phyloP scores from a whole-genome alignment of 2,113 vertebrate species.

The Porphyrio hochstetteri region DNA sequence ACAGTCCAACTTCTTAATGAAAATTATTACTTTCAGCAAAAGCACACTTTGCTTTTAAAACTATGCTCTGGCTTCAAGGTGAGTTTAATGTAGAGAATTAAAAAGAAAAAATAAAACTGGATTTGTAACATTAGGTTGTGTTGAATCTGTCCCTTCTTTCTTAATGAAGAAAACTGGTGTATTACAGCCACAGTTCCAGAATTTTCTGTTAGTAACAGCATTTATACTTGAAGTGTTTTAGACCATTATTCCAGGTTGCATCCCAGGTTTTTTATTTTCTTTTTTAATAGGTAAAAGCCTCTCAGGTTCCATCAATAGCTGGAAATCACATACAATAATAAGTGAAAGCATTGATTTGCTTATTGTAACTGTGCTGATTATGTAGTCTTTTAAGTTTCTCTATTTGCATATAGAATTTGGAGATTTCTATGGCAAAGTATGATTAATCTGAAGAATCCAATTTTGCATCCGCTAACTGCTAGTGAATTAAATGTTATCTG shows the following conservation, averaged over 20 bases:
- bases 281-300: neutral
- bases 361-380: neutral
- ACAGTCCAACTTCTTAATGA: neutral
- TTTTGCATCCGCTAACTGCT: neutral
- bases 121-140: neutral
- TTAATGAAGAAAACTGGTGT: neutral
- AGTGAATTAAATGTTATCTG: neutral
- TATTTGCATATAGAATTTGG: neutral
- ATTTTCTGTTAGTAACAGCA: neutral
- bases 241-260: neutral
- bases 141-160: neutral
- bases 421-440: neutral
- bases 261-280: neutral
- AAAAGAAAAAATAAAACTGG: neutral
- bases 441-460: neutral
- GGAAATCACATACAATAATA: neutral
- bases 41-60: conserved; percentile 7
- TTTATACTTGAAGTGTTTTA: neutral
- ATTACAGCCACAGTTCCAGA: neutral
- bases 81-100: neutral
- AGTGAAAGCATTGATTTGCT: neutral
- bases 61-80: neutral
- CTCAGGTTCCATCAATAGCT: neutral
- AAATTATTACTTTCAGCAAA: neutral
- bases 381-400: neutral